Base-by-base conservation (phyloP, 64 coral and sea anemone species). In the Porites lutea region DNA sequence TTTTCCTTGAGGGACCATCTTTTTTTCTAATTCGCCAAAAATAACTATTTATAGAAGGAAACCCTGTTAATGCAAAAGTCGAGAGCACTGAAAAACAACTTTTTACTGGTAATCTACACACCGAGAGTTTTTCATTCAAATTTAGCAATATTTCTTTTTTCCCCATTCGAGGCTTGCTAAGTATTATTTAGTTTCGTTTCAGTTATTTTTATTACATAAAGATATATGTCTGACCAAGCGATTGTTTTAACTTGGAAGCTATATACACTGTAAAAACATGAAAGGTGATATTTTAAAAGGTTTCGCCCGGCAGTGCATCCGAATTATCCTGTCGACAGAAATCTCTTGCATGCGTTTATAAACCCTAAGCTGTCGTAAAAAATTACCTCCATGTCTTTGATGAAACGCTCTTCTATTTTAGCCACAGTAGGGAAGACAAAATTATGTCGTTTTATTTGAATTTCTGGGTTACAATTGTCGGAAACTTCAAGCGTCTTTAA, bases 11-110 rank as follows among this genome's bases (percentile, higher is more conserved):
- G 81, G 81, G 81, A 76, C 59, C 81, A 84, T 84, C 60, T 84
- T 84, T 84, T 84, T 84, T 84, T 84, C 81, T 84, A 84, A 84
- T 84, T 84, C 81, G 27, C 62, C 63, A 84, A 84, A 84, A 84
- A 84, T 69, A 84, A 84, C 81, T 84, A 84, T 84, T 84, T 84
- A 68, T 84, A 52, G 47, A 84, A 84, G 75, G 81, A 68, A 69
- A 65, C 81, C 81, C 62, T 68, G 45, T 84, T 84, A 84, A 68
- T 84, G 62, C 22, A 69, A 84, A 84, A 84, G 21, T 19, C 81
- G 63, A 84, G 81, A 22, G 37, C 63, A 6, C 5, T 51, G 81
- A 52, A 48, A 68, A 68, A 84, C 51, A 83, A 84, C 63, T 51
- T 84, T 84, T 70, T n/a, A 7, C 2, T 19, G 18, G 63, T 68